Evolutionary conservation across 2,888 invertebrate genomes (phyloP).

Genomic region (Ochropleura leucogaster): DNA sequence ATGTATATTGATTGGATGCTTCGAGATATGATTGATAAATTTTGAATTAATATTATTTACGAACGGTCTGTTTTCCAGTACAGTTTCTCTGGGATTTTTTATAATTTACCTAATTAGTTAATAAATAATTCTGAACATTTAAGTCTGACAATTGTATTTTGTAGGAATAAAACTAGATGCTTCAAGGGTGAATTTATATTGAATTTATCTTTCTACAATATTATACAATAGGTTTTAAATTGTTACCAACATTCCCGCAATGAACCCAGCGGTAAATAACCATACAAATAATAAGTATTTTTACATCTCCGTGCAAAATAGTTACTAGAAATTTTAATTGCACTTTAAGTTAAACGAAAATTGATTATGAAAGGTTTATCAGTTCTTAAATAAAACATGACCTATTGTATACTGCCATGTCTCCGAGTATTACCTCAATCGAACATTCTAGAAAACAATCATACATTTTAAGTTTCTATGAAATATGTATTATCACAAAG

Average conservation of each 20-base stretch:
- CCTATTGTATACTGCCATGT: conserved; percentile 57
- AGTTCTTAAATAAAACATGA: conserved; percentile 61
- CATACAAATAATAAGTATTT: conserved; percentile 68
- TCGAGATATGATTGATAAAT: conserved; percentile 67
- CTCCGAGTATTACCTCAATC: conserved; percentile 53
- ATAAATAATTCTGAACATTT: conserved; percentile 23
- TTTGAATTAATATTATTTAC: conserved; percentile 37
- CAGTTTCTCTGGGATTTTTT: conserved; percentile 3
- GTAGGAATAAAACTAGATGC: conserved; percentile 72
- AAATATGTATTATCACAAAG: conserved; percentile 77
- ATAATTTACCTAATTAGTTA: conserved; percentile 19
- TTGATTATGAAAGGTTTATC: conserved; percentile 63
- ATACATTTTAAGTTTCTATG: conserved; percentile 59
- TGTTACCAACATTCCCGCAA: conserved; percentile 69
- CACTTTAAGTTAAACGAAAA: conserved; percentile 75
- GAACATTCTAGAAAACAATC: conserved; percentile 60
- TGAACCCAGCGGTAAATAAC: conserved; percentile 64
- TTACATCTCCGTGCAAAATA: conserved; percentile 75
- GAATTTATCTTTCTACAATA: conserved; percentile 89
- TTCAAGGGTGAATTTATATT: conserved; percentile 88
- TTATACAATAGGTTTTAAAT: conserved; percentile 86
- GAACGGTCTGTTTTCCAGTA: conserved; percentile 42
- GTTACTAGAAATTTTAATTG: conserved; percentile 77
- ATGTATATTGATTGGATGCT: conserved; percentile 79
- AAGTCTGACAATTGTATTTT: conserved; percentile 25